Evolutionary conservation across 2,797 vertebrate species (phyloP).

Genomic region (Ataeniobius toweri): DNA sequence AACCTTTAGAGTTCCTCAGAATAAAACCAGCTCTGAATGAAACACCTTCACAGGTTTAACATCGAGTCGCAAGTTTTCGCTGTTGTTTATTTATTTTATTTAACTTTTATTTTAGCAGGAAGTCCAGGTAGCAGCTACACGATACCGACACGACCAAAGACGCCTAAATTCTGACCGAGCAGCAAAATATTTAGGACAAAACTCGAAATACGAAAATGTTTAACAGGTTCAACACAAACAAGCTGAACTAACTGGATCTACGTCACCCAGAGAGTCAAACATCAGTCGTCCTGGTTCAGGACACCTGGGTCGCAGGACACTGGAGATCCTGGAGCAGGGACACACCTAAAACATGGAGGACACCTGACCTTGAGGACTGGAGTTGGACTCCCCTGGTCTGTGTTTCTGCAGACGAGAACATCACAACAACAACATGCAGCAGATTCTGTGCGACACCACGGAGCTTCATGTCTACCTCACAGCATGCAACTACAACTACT

Average conservation of each 20-base stretch:
- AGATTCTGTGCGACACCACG: background rate
- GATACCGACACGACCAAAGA: background rate
- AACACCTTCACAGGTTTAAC: background rate
- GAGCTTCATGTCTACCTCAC: background rate
- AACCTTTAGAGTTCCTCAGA: background rate
- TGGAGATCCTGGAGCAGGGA: too few species aligned
- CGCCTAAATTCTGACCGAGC: background rate
- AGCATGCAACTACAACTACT: constrained; percentile 8
- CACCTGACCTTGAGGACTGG: too few species aligned
- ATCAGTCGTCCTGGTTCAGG: background rate
- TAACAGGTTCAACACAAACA: background rate
- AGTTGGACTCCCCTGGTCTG: too few species aligned
- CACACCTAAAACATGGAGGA: background rate
- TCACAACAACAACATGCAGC: constrained; percentile 34
- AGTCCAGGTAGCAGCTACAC: background rate
- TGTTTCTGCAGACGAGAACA: background rate
- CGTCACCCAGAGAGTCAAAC: background rate
- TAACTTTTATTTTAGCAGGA: background rate
- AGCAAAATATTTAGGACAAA: background rate
- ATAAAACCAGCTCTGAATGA: background rate
- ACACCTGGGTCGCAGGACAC: too few species aligned
- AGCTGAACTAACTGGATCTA: background rate
- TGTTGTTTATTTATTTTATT: too few species aligned
- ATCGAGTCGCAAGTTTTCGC: background rate
- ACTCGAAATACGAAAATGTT: background rate